A percentile compares a stretch with the other conserved stretches of the same genome.
These are phyloP conservation scores for Danionella dracula DNA, from an alignment of 2,797 vertebrate genomes.

Conservation along the genomic window DNA sequence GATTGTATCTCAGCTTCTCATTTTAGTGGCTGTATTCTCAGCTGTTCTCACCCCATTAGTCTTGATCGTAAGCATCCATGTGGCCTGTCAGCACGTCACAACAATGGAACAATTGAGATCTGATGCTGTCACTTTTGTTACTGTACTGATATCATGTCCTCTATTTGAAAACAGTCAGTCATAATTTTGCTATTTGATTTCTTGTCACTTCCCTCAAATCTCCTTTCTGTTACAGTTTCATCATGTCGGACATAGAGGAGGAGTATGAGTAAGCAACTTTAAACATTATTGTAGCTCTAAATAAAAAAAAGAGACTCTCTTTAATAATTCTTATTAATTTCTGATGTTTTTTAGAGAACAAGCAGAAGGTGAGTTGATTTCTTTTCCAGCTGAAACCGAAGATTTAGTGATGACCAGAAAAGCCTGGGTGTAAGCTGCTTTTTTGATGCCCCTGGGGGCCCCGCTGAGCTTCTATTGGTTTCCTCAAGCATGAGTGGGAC, in stretches of 20 bases:
- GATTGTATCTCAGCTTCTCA: slow-evolving; percentile 39
- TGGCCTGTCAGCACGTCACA: slow-evolving; percentile 45
- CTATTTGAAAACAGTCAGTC: too few species aligned
- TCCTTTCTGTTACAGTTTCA: slow-evolving; percentile 3
- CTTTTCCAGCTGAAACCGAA: not conserved
- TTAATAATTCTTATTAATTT: not conserved
- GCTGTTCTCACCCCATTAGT: slow-evolving; percentile 59
- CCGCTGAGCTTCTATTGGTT: not conserved
- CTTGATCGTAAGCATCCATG: slow-evolving; percentile 35
- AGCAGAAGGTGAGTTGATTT: slow-evolving; percentile 53
- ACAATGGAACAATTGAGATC: slow-evolving; percentile 14
- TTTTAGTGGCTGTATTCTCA: slow-evolving; percentile 58
- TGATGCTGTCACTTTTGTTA: not conserved
- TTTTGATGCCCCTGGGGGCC: not conserved
- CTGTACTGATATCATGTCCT: too few species aligned
- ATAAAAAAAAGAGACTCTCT: not conserved
- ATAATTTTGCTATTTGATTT: not conserved
- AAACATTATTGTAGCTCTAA: not conserved
- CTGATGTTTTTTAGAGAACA: slow-evolving; percentile 54
- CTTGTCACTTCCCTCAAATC: not conserved
- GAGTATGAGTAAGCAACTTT: slow-evolving; percentile 51
- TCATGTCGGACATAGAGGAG: slow-evolving; percentile 55
- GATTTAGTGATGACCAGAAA: not conserved
- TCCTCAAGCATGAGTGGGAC: not conserved
- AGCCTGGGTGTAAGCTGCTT: slow-evolving; percentile 3